These are phyloP conservation scores for Dorcus hopei DNA, from an alignment of 2,888 invertebrate species.

Conservation along the genomic window DNA sequence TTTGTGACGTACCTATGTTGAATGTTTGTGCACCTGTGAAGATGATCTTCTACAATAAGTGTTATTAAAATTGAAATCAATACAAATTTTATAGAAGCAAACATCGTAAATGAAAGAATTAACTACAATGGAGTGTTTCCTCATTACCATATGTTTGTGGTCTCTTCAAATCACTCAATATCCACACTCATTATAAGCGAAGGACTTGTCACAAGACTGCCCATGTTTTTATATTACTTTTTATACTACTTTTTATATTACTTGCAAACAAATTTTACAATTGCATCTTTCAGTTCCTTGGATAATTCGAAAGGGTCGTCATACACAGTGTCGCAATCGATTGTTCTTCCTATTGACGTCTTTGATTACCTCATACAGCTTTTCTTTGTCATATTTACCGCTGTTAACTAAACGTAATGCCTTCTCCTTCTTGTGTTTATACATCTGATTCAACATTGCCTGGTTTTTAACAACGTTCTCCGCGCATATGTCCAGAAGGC, in stretches of 20 bases:
- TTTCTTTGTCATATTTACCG: conserved; percentile 24
- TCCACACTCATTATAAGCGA: no score
- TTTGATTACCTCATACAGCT: conserved; percentile 36
- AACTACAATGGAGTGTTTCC: no score
- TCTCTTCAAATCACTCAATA: no score
- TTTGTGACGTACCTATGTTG: no score
- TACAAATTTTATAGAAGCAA: no score
- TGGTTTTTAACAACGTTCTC: conserved; percentile 38
- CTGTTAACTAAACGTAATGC: conserved; percentile 41
- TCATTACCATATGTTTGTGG: no score
- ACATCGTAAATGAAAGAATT: no score
- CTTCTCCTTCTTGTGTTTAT: conserved; percentile 35
- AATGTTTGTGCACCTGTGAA: no score
- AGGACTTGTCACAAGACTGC: no score
- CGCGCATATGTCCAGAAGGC: conserved; percentile 39
- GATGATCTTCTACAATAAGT: no score
- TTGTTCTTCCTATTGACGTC: conserved; percentile 44
- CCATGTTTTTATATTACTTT: no score
- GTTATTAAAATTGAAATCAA: no score
- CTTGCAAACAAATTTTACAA: conserved; percentile 19
- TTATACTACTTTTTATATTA: background rate
- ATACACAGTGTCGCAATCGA: conserved; percentile 35
- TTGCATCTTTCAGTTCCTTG: conserved; percentile 18
- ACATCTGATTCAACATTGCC: conserved; percentile 32
- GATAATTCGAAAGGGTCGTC: conserved; percentile 34